Evolutionary conservation across 2,888 invertebrate genomes (phyloP).

Genomic region (Dysmachus trigonus): DNA sequence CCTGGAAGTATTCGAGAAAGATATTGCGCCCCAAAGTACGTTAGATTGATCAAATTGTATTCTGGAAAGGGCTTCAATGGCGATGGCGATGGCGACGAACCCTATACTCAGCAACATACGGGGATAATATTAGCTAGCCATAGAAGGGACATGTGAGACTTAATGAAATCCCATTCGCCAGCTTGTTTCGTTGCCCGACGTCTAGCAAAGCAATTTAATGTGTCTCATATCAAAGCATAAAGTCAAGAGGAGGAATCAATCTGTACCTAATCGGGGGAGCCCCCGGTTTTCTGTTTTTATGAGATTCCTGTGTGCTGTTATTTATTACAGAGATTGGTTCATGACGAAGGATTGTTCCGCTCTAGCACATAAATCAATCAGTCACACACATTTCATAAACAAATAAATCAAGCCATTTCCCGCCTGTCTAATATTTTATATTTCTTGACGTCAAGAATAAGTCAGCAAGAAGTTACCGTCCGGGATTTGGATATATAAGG

Average conservation of each 20-base stretch:
- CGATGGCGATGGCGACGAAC: neutral
- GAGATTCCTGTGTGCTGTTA: neutral
- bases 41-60: neutral
- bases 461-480: slow-evolving; percentile 25
- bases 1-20: neutral
- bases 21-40: neutral
- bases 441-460: slow-evolving; percentile 22
- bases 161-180: neutral
- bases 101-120: neutral
- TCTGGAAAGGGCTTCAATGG: neutral
- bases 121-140: neutral
- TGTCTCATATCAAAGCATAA: slow-evolving; percentile 11
- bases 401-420: slow-evolving; percentile 30
- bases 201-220: slow-evolving; percentile 14
- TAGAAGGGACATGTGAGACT: neutral
- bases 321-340: slow-evolving; percentile 23
- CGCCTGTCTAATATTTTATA: slow-evolving; percentile 36
- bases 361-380: slow-evolving; percentile 28
- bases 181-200: neutral
- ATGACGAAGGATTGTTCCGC: slow-evolving; percentile 22
- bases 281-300: slow-evolving; percentile 4
- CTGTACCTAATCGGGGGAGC: slow-evolving; percentile 24
- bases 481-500: neutral
- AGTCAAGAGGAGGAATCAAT: slow-evolving; percentile 11
- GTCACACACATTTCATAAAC: slow-evolving; percentile 35